Base-by-base conservation (phyloP, 2,888 invertebrate species). In the Ornithoptera priamus region DNA sequence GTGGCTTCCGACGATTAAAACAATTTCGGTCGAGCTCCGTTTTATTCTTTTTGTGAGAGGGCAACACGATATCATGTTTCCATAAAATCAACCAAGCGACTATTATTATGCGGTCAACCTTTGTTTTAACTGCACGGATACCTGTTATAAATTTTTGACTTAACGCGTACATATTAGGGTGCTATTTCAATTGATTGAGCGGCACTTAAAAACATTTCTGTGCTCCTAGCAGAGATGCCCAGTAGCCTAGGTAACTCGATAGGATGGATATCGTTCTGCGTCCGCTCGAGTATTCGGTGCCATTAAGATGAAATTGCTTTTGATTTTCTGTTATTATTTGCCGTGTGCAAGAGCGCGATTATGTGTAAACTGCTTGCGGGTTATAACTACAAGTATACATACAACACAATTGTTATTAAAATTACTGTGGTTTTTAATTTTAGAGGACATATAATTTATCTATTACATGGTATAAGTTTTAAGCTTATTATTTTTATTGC, bases 181-280 rank as follows among this genome's bases (percentile, higher is more conserved):
- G 50, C 59, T 69, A 63, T 77, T 77, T 81, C 53, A 65, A n/a
- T 58, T 60, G 17, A 65, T 20, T 17, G 10, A 15, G 17, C 36
- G 39, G 61, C 66, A 68, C 65, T 72, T 82, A 87, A 80, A 57
- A 75, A 65, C 82, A 68, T 83, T 87, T 80, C 70, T 70, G 60
- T 56, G 61, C 66, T 67, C 73, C 66, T 69, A 69, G 70, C 69
- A 72, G 76, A 79, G 85, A 88, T 90, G 89, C 87, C 91, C 92
- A 91, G 92, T 92, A 92, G 92, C 92, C 92, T 92, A 92, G 92
- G 92, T 92, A 92, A 92, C 87, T 84, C 81, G 90, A 92, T 87
- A 90, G 88, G 84, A 84, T 91, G 91, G 87, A 89, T 90, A 91
- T 90, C 88, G 85, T 85, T 89, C 86, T 88, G 87, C 90, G 87